Conservation (phyloP, 1,140 invertebrate genomes). For the Pararge aegeria region DNA sequence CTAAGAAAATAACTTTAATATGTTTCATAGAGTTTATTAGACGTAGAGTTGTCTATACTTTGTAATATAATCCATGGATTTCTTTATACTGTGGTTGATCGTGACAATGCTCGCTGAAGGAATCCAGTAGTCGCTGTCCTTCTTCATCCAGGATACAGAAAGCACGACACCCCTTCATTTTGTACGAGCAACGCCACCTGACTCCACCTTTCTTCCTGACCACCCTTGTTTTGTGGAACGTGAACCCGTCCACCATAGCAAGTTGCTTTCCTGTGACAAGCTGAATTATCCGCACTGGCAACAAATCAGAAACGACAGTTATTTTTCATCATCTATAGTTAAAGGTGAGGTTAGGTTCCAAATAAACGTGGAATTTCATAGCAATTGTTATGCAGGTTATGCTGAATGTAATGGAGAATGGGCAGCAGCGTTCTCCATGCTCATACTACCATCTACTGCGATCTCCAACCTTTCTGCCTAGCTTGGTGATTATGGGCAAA, state of each 20-base stretch:
- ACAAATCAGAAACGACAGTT: not conserved
- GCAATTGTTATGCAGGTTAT: too few relatives aligned
- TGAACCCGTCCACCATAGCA: constrained; percentile 19
- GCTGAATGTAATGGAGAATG: too few relatives aligned
- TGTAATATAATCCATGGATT: constrained; percentile 19
- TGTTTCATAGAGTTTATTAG: too few relatives aligned
- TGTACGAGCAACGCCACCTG: constrained; percentile 36
- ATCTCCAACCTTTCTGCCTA: too few relatives aligned
- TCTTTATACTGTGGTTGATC: constrained; percentile 17
- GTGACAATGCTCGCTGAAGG: constrained; percentile 15
- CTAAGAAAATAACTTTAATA: too few relatives aligned
- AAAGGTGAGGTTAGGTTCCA: too few relatives aligned
- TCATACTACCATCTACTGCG: too few relatives aligned
- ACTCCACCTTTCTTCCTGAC: not conserved
- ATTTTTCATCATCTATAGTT: too few relatives aligned
- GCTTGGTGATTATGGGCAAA: too few relatives aligned
- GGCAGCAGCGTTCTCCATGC: too few relatives aligned
- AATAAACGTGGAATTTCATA: too few relatives aligned
- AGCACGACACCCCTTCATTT: constrained; percentile 32
- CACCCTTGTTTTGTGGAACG: constrained; percentile 17
- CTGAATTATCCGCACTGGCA: constrained; percentile 8
- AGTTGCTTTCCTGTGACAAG: constrained; percentile 11
- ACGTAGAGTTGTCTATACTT: too few relatives aligned
- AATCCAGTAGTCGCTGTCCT: not conserved
- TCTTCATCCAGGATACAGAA: constrained; percentile 28